Evolutionary conservation across 2,888 invertebrate genomes (phyloP), one percentile per base, ranked within the genome.

Genomic region (Cheilosia urbana): DNA sequence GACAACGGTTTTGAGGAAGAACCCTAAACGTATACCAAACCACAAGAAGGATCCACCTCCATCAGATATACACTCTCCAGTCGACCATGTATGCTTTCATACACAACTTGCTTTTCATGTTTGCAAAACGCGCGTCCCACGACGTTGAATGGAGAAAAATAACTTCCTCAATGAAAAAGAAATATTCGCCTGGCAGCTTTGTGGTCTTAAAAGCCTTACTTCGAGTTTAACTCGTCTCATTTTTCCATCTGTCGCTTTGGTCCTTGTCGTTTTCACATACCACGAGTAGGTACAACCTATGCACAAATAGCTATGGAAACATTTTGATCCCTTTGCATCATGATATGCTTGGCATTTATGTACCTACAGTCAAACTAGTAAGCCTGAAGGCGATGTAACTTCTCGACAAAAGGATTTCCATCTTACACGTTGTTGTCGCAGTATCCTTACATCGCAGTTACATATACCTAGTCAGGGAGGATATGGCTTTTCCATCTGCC

Each of bases 271-370:
- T 71, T 80, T 63, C 75, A 72, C 37, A 80, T 30, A 30, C 7
- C 27, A 27, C 27, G 27, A 27, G 30, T 7, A 65, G 7, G 30
- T 7, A 65, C 62, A 76, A 80, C 76, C 71, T 80, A n/a, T n/a
- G 76, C 76, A 72, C 85, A 85, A 81, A 81, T 76, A 81, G 72
- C 85, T 81, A 85, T 85, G 62, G 85, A 85, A 85, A 85, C 76
- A 85, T 81, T 85, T 81, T 85, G 81, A 85, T 85, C 85, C 81
- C 42, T 55, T 76, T 66, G 65, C 71, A 80, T 80, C 75, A 69
- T 71, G 71, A 76, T 75, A 76, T 53, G 76, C 30, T 49, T 9
- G 45, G 24, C 24, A 17, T n/a, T n/a, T 40, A 60, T 24, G n/a
- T 27, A 34, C n/a, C n/a, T 27, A 34, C 42, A 57, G 13, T 11